Evolutionary conservation across 2,888 invertebrate species (phyloP), one percentile per base, ranked within the genome.

Genomic region (Nineta flava): DNA sequence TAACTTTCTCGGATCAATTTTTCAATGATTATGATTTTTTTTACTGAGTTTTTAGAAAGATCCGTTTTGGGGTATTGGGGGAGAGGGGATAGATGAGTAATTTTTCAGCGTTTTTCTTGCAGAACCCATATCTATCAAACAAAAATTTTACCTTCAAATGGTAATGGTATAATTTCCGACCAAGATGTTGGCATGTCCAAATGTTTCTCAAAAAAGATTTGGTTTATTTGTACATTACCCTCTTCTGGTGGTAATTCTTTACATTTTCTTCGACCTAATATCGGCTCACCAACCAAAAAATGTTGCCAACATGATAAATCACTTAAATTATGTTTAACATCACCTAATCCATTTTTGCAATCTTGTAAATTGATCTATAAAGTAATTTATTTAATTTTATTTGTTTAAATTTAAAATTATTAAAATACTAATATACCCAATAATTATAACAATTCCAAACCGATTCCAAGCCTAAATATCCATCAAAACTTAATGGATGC

Each of bases 401-500:
- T 7, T 10, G 10, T 38, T 38, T 38, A 2, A 38, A 15, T 38
- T n/a, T 5, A 2, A 38, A 5, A 13, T 13, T 38, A 4, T 38
- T 38, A 15, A 12, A 35, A 19, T 5, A 19, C 4, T 26, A n/a
- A 50, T 68, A 67, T 54, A 80, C 81, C 72, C 86, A 90, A 64
- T 87, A 93, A 66, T 95, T 94, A 47, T 74, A 70, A 60, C 91
- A 70, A 59, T 92, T 91, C 79, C 93, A 95, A 47, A 93, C 66
- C 55, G 83, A 82, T 60, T 94, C 91, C 4, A 94, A 72, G 1
- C 83, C 77, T 31, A 82, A 75, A 59, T 90, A 93, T 52, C 77
- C 71, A 2, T 70, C 64, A 17, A 75, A 70, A 40, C 68, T 61
- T 0, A 81, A 61, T 0, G 77, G 71, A 54, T 80, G 74, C 0